These are phyloP conservation scores for Progne subis DNA, from an alignment of 2,113 vertebrate species.

Conservation along the genomic window DNA sequence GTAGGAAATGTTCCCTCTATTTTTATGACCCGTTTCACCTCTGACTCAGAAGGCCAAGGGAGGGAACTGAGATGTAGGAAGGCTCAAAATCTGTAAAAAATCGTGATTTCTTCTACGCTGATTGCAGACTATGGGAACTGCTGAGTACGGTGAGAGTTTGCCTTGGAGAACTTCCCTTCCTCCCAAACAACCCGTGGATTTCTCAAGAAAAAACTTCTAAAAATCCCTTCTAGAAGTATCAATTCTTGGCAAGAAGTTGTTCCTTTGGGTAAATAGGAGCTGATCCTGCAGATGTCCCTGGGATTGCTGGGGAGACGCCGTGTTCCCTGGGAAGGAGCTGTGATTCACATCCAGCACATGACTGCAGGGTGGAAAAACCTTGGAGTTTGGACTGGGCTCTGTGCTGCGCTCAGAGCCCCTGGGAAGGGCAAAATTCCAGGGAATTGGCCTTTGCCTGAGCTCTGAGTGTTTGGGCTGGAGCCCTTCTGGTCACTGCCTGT, in stretches of 20 bases:
- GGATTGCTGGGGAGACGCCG: background rate
- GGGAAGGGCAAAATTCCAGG: background rate
- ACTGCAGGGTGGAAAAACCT: slow-evolving; percentile 22
- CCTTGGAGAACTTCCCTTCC: background rate
- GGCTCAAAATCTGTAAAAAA: background rate
- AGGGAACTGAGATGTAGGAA: background rate
- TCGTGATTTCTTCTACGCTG: background rate
- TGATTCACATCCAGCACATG: slow-evolving; percentile 5
- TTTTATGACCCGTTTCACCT: background rate
- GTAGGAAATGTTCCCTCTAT: background rate
- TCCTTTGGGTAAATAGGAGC: background rate
- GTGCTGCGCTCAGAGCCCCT: background rate
- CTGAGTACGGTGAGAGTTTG: background rate
- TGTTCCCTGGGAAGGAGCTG: slow-evolving; percentile 33
- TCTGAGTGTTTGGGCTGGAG: background rate
- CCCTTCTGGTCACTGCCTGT: background rate
- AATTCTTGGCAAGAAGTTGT: background rate
- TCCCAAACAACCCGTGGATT: background rate
- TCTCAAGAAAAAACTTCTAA: background rate
- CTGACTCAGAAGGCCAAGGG: background rate
- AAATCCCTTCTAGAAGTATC: background rate
- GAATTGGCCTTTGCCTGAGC: background rate
- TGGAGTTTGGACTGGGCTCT: background rate
- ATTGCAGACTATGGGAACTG: background rate
- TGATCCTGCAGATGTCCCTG: background rate